A percentile compares a stretch with the other conserved stretches of the same genome.
phyloP scores from a whole-genome alignment of 2,113 vertebrate species.

The Antechinus flavipes region DNA sequence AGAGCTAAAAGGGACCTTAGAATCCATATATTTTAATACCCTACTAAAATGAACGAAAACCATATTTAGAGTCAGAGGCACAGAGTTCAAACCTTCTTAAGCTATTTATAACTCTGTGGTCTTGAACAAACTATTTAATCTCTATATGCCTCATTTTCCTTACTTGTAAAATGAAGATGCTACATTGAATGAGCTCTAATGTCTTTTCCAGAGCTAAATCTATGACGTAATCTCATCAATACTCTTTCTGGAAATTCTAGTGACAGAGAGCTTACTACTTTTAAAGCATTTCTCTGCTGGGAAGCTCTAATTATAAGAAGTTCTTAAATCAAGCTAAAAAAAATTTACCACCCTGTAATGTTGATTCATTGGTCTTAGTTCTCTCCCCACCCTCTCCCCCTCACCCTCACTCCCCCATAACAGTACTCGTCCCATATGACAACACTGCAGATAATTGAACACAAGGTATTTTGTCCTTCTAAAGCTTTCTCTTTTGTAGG shows the following conservation, averaged over 20 bases:
- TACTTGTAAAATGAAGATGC: slow-evolving; percentile 3
- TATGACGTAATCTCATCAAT: not conserved
- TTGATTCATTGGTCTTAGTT: not conserved
- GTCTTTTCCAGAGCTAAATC: not conserved
- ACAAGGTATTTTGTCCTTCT: not conserved
- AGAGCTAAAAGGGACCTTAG: not conserved
- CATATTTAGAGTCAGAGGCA: not conserved
- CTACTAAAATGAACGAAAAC: not conserved
- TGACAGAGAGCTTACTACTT: not conserved
- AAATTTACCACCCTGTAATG: not conserved
- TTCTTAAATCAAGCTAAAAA: not conserved
- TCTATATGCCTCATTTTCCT: slow-evolving; percentile 9
- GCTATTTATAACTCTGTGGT: not conserved
- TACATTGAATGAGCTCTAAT: not conserved
- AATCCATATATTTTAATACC: not conserved
- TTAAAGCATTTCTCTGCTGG: not conserved
- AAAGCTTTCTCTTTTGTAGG: not conserved
- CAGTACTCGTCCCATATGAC: not conserved
- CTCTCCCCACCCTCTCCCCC: too few species aligned
- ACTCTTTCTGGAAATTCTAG: not conserved
- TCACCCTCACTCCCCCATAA: not conserved
- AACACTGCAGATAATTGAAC: not conserved
- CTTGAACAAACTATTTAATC: not conserved
- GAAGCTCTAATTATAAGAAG: not conserved
- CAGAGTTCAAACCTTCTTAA: not conserved